Percentiles rank a stretch among this genome's conserved stretches.
These are phyloP conservation scores for Dallia pectoralis DNA, from an alignment of 2,797 vertebrate genomes.

Conservation along the genomic window DNA sequence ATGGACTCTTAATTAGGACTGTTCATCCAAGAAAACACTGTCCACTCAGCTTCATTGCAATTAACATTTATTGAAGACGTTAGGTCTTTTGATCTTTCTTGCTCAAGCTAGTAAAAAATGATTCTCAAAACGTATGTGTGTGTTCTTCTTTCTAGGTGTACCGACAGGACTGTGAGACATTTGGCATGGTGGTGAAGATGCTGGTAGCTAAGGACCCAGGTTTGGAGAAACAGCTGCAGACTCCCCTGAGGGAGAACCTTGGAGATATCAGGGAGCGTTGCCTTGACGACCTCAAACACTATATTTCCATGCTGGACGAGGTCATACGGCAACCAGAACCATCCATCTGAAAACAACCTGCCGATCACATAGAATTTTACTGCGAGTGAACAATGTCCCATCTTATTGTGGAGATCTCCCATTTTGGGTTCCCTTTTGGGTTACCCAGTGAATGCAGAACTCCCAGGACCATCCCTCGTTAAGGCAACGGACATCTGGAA, in stretches of 20 bases:
- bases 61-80: too few species aligned
- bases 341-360: constrained; percentile 41
- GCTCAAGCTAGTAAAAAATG: too few species aligned
- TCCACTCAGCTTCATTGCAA: too few species aligned
- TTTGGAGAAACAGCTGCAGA: constrained; percentile 91
- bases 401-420: too few species aligned
- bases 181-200: constrained; percentile 98
- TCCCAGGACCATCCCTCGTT: not conserved
- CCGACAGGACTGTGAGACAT: constrained; percentile 95
- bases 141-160: constrained; percentile 77
- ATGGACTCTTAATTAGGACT: too few species aligned
- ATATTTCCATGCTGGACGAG: constrained; percentile 79
- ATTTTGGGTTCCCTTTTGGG: too few species aligned
- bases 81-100: too few species aligned
- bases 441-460: not conserved
- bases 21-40: too few species aligned
- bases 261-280: constrained; percentile 94
- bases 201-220: constrained; percentile 93
- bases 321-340: constrained; percentile 62
- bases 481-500: not conserved
- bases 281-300: constrained; percentile 90
- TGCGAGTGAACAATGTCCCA: constrained; percentile 47
- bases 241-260: constrained; percentile 90
- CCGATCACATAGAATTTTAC: constrained; percentile 55
- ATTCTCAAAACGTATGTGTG: too few species aligned